phyloP scores from a whole-genome alignment of 1,140 invertebrate species.

The Camponotus pennsylvanicus region DNA sequence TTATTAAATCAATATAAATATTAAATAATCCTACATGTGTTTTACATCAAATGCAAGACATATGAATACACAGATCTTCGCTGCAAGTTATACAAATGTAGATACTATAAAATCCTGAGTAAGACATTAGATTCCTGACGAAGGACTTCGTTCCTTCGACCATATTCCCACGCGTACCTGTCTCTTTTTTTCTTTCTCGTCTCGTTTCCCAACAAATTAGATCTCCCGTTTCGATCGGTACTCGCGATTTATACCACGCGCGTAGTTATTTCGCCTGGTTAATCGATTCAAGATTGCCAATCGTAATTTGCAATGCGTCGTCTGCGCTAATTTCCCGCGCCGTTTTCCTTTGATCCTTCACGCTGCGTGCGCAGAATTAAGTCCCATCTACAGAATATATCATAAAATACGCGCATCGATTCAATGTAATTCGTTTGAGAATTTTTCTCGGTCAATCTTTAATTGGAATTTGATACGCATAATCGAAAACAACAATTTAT shows the following conservation, averaged over 20 bases:
- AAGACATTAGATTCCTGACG: neutral
- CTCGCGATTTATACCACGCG: constrained; percentile 42
- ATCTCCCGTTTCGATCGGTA: too few relatives aligned
- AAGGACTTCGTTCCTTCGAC: constrained; percentile 14
- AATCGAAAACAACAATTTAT: neutral
- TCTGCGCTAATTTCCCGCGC: constrained; percentile 13
- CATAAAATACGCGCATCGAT: neutral
- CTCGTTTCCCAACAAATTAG: constrained; percentile 64
- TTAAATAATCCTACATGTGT: neutral
- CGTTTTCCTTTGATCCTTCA: constrained; percentile 37
- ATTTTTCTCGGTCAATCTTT: neutral
- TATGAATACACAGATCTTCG: neutral
- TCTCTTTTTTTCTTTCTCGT: neutral
- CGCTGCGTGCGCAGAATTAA: neutral
- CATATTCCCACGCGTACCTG: constrained; percentile 34
- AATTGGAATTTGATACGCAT: neutral
- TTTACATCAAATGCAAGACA: neutral
- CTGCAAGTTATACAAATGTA: neutral
- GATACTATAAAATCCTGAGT: neutral
- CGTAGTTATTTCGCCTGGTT: constrained; percentile 41
- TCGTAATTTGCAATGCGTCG: constrained; percentile 44
- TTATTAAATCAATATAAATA: neutral
- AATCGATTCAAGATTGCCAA: constrained; percentile 62
- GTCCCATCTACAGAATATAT: neutral
- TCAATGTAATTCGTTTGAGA: neutral